Base-by-base conservation (phyloP, 1,140 invertebrate species). In the Calliopsis andreniformis region DNA sequence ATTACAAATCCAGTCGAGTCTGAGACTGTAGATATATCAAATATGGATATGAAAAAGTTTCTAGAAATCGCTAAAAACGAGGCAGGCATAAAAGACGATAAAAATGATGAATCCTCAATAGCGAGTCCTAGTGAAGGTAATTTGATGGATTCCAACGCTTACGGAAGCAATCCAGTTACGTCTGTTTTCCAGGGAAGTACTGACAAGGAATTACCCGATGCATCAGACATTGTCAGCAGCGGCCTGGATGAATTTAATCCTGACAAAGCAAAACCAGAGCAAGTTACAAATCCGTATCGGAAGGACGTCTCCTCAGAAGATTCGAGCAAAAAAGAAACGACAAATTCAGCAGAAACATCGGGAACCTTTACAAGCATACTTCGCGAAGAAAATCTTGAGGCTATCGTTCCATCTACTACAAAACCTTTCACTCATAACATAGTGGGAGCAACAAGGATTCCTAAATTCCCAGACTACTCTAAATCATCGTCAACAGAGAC, bases 31-130 rank as follows among this genome's bases (percentile, higher is more conserved):
- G 49, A 66, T 20, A 7, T 42, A 0, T 43, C 61, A 3, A 18
- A 55, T 23, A 43, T 73, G 12, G 70, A 73, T 25, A 35, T 64
- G 61, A 18, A 55, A 0, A 43, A 64, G 10, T 6, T 73, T 1
- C 35, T 66, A 12, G n/a, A 73, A 1, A 73, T 73, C 0, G 70
- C 70, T 0, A 64, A 7, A 20, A 25, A 20, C 2, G 61, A 55
- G 16, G 47, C 61, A 25, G 61, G 28, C 1, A 1, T 66, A 5
- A 14, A 23, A 0, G 43, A 71, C 8, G 8, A 30, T 14, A 2
- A 49, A 2, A 28, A 35, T 16, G n/a, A n/a, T n/a, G n/a, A n/a
- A n/a, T n/a, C 10, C 0, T n/a, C 43, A 18, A 35, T 18, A 2
- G 20, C n/a, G 3, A 23, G n/a, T 8, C 20, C 25, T 6, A n/a